phyloP scores from a whole-genome alignment of 2,797 vertebrate species.

The Periparus ater region DNA sequence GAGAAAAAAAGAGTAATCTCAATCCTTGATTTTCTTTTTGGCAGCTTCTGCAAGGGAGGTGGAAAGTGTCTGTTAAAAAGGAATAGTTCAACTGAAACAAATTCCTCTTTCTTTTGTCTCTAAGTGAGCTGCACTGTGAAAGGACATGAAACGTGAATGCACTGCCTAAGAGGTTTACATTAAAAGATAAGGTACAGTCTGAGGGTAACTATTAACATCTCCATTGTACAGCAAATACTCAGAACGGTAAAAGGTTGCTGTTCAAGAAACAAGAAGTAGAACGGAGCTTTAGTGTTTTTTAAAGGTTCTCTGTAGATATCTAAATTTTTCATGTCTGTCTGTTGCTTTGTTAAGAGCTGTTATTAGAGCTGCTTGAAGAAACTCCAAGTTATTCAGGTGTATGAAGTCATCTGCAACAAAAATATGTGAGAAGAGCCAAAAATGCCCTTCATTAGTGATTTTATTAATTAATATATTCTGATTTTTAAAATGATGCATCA shows the following conservation, averaged over 20 bases:
- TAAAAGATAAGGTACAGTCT: slow-evolving; percentile 61
- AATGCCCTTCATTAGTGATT: not conserved
- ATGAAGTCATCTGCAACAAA: not conserved
- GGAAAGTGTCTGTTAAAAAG: slow-evolving; percentile 73
- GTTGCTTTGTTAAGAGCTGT: slow-evolving; percentile 61
- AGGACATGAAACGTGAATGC: slow-evolving; percentile 67
- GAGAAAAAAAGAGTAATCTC: not conserved
- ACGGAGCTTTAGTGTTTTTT: slow-evolving; percentile 45
- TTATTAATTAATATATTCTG: not conserved
- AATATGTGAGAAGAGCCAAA: not conserved
- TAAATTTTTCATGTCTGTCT: slow-evolving; percentile 72
- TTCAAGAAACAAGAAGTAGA: slow-evolving; percentile 60
- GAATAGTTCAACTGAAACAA: slow-evolving; percentile 78
- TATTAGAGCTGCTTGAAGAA: slow-evolving; percentile 44
- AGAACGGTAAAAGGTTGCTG: slow-evolving; percentile 66
- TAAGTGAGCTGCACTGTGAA: slow-evolving; percentile 73
- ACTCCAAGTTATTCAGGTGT: not conserved
- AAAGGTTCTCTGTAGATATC: slow-evolving; percentile 55
- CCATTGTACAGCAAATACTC: slow-evolving; percentile 56
- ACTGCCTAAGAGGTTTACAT: slow-evolving; percentile 68
- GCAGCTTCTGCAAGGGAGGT: slow-evolving; percentile 68
- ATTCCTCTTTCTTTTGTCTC: slow-evolving; percentile 78
- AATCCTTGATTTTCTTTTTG: slow-evolving; percentile 69
- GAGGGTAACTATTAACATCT: slow-evolving; percentile 61
- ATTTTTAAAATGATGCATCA: not conserved